A percentile compares a stretch with the other conserved stretches of the same genome.
These are phyloP conservation scores for Datnioides undecimradiatus DNA, from an alignment of 2,113 vertebrate species.

Conservation along the genomic window DNA sequence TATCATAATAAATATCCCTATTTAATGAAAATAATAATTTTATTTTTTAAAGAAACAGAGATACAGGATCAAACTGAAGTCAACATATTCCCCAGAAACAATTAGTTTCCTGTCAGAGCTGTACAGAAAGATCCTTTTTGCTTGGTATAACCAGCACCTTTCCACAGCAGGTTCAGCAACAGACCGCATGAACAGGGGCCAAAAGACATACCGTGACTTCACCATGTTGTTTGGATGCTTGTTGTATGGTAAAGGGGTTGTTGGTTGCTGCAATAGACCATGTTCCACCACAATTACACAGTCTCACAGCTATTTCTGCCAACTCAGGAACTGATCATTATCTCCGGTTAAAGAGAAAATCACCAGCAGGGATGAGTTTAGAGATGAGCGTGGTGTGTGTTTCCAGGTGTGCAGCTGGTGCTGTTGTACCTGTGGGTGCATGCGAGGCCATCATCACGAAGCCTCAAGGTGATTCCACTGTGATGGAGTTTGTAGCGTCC, in stretches of 20 bases:
- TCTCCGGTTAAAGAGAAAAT: neutral
- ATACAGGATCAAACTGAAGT: neutral
- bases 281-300: neutral
- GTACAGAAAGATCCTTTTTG: neutral
- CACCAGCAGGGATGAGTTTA: too few species aligned
- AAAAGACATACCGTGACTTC: neutral
- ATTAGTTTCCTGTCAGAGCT: neutral
- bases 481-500: constrained; percentile 68
- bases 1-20: neutral
- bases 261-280: neutral
- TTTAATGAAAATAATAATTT: too few species aligned
- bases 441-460: constrained; percentile 10
- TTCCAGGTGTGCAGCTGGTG: constrained; percentile 54
- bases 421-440: constrained; percentile 19
- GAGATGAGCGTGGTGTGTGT: neutral
- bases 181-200: constrained; percentile 11
- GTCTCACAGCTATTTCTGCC: neutral
- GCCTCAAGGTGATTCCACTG: constrained; percentile 1
- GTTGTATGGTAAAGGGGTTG: neutral
- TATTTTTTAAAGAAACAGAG: neutral
- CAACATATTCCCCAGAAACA: too few species aligned
- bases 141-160: too few species aligned
- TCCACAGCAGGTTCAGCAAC: too few species aligned
- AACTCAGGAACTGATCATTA: neutral
- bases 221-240: neutral